Conservation (phyloP, 2,113 vertebrate genomes). For the Dasyornis broadbenti region DNA sequence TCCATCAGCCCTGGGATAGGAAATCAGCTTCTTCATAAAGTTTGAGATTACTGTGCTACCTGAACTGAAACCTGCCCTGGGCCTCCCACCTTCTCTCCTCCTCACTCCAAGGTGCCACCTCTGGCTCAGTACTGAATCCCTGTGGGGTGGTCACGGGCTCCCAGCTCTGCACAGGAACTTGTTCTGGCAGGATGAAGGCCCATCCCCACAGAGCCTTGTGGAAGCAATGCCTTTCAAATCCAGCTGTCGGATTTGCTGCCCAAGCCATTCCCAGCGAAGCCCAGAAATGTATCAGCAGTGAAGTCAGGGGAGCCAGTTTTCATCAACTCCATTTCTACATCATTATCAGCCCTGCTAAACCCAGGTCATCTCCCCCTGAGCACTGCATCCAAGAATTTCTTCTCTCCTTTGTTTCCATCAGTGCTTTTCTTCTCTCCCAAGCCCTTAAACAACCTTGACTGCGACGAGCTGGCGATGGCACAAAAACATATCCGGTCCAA, state of each 20-base stretch:
- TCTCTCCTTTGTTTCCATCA: not conserved
- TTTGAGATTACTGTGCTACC: not conserved
- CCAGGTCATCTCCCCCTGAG: not conserved
- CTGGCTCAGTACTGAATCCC: not conserved
- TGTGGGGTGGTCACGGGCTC: rapidly evolving
- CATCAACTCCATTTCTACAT: not conserved
- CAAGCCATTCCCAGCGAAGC: not conserved
- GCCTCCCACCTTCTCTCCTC: not conserved
- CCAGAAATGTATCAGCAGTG: not conserved
- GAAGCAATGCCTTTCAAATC: not conserved
- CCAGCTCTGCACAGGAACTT: not conserved
- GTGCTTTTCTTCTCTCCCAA: not conserved
- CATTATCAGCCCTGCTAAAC: not conserved
- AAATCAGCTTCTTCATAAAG: not conserved
- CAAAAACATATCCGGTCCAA: not conserved
- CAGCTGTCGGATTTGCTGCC: not conserved
- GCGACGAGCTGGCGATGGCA: not conserved
- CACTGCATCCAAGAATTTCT: not conserved
- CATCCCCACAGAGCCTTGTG: not conserved
- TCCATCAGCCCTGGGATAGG: not conserved
- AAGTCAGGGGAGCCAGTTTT: not conserved
- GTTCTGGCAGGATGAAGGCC: not conserved
- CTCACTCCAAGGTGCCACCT: not conserved
- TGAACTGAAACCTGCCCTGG: not conserved
- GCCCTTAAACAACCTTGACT: constrained; percentile 1